Base-by-base conservation (phyloP, 2,888 invertebrate genomes). In the Limnephilus marmoratus region DNA sequence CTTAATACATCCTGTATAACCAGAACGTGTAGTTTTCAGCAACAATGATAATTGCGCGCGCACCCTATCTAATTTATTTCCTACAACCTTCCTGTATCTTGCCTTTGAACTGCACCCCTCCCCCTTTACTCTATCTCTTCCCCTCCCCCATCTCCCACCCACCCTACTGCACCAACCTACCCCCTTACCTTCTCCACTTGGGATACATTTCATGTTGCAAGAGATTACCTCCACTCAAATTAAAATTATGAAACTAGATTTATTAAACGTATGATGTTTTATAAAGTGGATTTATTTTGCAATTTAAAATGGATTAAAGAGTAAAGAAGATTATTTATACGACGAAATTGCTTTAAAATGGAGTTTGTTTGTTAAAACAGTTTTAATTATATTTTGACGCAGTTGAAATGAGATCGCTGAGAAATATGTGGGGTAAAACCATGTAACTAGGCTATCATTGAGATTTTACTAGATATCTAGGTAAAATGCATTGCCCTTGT, bases 11-110 rank as follows among this genome's bases (percentile, higher is more conserved):
- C 68, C 68, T 68, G 68, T 68, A n/a, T 68, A 15, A 68, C 4
- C 68, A 68, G 24, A 68, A 9, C 68, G 68, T 68, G 86, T 45
- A 86, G 29, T 86, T 86, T 41, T 86, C 86, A 37, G 45, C 13
- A 37, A 49, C 86, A 86, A 45, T 86, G 86, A 29, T 34, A 86
- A 29, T 45, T 86, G 86, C 86, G 86, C 86, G 92, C 92, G 91
- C 91, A 91, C 89, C 37, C 83, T 34, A 68, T 82, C 81, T 92
- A 92, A 92, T 92, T 92, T 92, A 90, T 85, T 45, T 86, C 86
- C 90, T 37, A 81, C 90, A 88, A 87, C 92, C 92, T 92, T 92
- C 90, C 90, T 68, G 92, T 82, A 53, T 83, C 85, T 90, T 87
- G 80, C 90, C 90, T 92, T 92, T 92, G 92, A 90, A 80, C 90